Base-by-base conservation (phyloP, 2,797 vertebrate genomes). In the Erithacus rubecula region DNA sequence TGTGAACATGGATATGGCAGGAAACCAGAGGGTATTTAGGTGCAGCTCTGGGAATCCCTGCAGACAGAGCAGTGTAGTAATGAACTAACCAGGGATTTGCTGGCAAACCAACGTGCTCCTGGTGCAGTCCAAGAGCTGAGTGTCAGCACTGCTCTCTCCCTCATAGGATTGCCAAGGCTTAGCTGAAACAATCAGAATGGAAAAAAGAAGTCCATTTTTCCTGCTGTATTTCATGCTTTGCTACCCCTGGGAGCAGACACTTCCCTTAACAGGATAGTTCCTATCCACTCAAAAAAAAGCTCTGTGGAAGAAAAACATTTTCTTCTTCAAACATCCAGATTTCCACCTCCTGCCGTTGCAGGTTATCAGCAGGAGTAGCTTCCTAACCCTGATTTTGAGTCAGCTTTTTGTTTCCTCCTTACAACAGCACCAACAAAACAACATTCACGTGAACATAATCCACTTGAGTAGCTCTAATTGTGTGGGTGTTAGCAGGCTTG, bases 401-500 rank as follows among this genome's bases (percentile, higher is more conserved):
- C 17, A 41, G 6, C 72, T 91, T 79, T 90, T 76, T 82, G 17
- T 77, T 77, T 70, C 69, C 49, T 92, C 20, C 37, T 78, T 60
- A 23, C 4, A 41, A 5, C 59, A 67, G 23, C 39, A n/a, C 15
- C 24, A 30, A 6, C 30, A 80, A 30, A 60, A 47, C 74, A n/a
- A 27, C 11, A 6, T 79, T 89, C 49, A 49, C 0, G 0, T 77
- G 79, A 89, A 51, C 55, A 5, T 95, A 93, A 95, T 96, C 94
- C 65, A 10, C 72, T 94, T 93, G 34, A 94, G 84, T 60, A 80
- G 87, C 60, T 90, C 81, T 95, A 83, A 80, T 80, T 89, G 77
- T 86, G 22, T 53, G 62, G 71, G 71, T 92, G 78, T 96, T 85
- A 93, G 81, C 46, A 85, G 91, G 75, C 75, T 96, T 90, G n/a